Evolutionary conservation across 2,888 invertebrate species (phyloP), one percentile per base, ranked within the genome.

Genomic region (Lasioglossum pauxillum): DNA sequence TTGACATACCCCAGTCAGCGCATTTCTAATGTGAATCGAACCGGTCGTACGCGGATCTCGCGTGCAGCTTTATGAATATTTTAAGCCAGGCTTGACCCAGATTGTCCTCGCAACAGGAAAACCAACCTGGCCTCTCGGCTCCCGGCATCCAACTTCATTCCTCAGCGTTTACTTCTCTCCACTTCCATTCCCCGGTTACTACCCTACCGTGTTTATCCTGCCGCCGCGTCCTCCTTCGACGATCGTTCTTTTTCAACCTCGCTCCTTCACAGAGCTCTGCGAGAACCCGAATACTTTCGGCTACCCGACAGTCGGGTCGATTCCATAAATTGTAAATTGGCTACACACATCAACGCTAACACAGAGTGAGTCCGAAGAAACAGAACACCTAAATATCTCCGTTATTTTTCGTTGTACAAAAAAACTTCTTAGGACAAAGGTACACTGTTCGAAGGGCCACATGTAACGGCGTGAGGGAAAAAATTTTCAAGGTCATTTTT

Each of bases 31-130:
- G 92, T 89, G 93, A 93, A 93, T 94, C 93, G 92, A 94, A 94
- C 93, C 84, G 88, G 75, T 85, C 89, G 88, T 87, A 87, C 92
- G 92, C 91, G 91, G 91, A 94, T 92, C 91, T 94, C 90, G 93
- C 94, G 93, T 92, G 92, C 90, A 85, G 92, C 92, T 94, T 94
- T 93, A 93, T 94, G 94, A 94, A 94, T 94, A 94, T 94, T 94
- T 93, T 92, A 94, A 94, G 93, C 93, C 89, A 91, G 91, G 90
- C 91, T 92, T 94, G 94, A 94, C 94, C 94, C 92, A 94, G 94
- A 94, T 94, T 93, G 92, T 94, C 91, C 92, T 92, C 91, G 89
- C 91, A 91, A 92, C 93, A 92, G 93, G 90, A 91, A 92, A 92
- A 90, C 84, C 86, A 85, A 89, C 87, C 89, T 85, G 90, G 84